Conservation (phyloP, 2,797 vertebrate genomes). For the Syndactyla subalaris region DNA sequence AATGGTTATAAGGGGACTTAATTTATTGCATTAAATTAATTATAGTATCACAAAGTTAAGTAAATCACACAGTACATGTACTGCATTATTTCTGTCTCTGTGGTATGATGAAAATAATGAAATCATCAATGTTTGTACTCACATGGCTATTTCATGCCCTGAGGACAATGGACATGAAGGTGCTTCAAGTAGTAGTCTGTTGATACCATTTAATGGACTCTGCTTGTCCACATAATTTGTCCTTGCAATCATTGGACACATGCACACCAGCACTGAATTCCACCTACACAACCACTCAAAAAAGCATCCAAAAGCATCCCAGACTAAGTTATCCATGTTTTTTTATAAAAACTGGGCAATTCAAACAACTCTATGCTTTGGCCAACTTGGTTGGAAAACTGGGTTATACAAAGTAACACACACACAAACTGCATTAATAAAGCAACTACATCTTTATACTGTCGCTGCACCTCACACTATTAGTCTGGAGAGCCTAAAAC, state of each 20-base stretch:
- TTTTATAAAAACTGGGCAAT: neutral
- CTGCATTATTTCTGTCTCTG: neutral
- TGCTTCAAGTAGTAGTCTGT: neutral
- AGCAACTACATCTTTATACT: neutral
- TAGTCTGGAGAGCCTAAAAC: neutral
- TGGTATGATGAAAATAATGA: neutral
- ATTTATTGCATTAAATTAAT: neutral
- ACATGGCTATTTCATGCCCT: neutral
- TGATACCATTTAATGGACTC: neutral
- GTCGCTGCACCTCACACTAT: neutral
- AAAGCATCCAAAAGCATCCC: neutral
- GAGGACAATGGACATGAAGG: neutral
- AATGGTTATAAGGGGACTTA: neutral
- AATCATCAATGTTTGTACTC: neutral
- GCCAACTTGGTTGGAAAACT: neutral
- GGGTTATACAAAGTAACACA: neutral
- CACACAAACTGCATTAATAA: neutral
- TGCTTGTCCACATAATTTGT: neutral
- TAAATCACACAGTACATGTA: neutral
- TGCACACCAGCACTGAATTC: neutral
- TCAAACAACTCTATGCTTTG: neutral
- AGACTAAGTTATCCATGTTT: neutral
- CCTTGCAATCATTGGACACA: neutral
- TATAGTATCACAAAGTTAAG: neutral
- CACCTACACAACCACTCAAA: neutral